phyloP scores from a whole-genome alignment of 2,797 vertebrate genomes.

The Loris lydekkerianus region DNA sequence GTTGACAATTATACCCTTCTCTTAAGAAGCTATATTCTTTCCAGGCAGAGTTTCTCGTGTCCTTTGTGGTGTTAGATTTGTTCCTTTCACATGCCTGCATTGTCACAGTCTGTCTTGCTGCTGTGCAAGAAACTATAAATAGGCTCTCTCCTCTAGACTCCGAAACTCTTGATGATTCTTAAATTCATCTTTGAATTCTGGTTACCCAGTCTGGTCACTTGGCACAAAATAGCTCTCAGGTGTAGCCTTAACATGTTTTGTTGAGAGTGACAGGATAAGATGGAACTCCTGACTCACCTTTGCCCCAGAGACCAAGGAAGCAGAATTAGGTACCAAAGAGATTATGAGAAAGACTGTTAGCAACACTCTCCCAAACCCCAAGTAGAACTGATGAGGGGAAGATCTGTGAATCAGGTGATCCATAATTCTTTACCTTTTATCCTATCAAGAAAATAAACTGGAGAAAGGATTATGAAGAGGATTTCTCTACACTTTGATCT shows the following conservation, averaged over 20 bases:
- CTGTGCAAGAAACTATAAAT: not conserved
- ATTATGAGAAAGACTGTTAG: not conserved
- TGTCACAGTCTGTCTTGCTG: too few species aligned
- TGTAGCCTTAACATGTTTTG: not conserved
- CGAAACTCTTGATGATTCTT: not conserved
- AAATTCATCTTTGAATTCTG: not conserved
- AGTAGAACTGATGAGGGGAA: not conserved
- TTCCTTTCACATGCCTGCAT: fast-evolving
- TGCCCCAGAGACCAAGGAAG: not conserved
- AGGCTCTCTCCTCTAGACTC: not conserved
- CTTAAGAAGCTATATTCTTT: not conserved
- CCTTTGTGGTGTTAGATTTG: not conserved
- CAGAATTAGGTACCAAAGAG: not conserved
- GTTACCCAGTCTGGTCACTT: not conserved
- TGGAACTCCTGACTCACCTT: not conserved
- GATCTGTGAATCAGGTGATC: not conserved
- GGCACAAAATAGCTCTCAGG: not conserved
- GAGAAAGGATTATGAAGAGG: not conserved
- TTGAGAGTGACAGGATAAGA: not conserved
- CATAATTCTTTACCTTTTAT: not conserved
- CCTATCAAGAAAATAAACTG: not conserved
- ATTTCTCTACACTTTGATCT: not conserved
- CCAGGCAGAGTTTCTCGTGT: not conserved
- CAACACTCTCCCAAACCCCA: fast-evolving
- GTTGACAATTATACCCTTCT: not conserved